Evolutionary conservation across 2,888 invertebrate genomes (phyloP).

Genomic region (Phaedon cochleariae): DNA sequence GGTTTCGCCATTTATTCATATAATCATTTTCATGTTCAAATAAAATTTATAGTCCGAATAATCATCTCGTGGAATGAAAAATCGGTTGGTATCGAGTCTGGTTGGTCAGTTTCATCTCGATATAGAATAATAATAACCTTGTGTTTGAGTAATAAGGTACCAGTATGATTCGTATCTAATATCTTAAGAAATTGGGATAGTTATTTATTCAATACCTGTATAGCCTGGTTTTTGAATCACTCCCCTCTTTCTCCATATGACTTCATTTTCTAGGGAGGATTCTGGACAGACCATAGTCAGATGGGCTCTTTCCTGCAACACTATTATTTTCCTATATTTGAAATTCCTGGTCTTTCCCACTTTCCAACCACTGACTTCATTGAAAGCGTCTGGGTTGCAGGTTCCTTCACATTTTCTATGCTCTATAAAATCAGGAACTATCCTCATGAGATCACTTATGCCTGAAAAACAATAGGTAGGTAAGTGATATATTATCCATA

Average conservation of each 20-base stretch:
- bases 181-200: too few species aligned
- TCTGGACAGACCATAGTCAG: conserved; percentile 67
- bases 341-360: conserved; percentile 60
- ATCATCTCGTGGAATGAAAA: too few species aligned
- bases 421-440: conserved; percentile 65
- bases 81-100: too few species aligned
- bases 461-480: conserved; percentile 60
- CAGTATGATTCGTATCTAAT: too few species aligned
- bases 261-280: conserved; percentile 61
- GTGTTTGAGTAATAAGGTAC: too few species aligned
- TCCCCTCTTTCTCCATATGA: conserved; percentile 68
- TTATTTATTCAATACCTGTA: conserved; percentile 13
- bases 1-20: too few species aligned
- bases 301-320: conserved; percentile 66
- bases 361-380: conserved; percentile 60
- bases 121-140: too few species aligned
- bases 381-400: conserved; percentile 60
- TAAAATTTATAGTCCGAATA: too few species aligned
- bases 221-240: conserved; percentile 61
- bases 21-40: too few species aligned
- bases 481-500: too few species aligned
- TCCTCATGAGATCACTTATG: conserved; percentile 62
- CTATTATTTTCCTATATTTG: conserved; percentile 63
- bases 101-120: too few species aligned
- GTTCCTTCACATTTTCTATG: conserved; percentile 58